Conservation (phyloP, 2,797 vertebrate species). For the Characodon lateralis region DNA sequence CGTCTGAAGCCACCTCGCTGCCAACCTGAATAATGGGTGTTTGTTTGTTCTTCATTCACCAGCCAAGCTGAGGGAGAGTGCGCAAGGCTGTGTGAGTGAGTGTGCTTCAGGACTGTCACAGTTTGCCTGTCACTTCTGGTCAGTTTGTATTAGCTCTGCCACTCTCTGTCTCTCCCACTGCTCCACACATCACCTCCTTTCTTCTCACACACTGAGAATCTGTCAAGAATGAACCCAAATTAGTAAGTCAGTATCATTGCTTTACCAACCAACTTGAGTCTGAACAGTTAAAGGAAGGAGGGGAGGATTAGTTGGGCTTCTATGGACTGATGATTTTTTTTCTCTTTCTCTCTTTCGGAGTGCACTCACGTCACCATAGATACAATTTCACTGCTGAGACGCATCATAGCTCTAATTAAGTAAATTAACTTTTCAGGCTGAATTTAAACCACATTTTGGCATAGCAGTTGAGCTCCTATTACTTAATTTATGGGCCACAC, state of each 20-base stretch:
- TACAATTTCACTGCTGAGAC: background rate
- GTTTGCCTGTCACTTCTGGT: slow-evolving; percentile 67
- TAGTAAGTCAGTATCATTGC: slow-evolving; percentile 24
- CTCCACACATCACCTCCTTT: slow-evolving; percentile 53
- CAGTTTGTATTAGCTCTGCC: slow-evolving; percentile 61
- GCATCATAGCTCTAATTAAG: background rate
- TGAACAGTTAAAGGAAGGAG: slow-evolving; percentile 11
- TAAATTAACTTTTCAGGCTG: background rate
- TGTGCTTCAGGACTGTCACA: slow-evolving; percentile 50
- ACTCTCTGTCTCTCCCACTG: slow-evolving; percentile 53
- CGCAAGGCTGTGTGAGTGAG: slow-evolving; percentile 19
- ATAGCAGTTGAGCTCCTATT: background rate
- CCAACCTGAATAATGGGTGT: slow-evolving; percentile 48
- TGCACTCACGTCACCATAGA: slow-evolving; percentile 15
- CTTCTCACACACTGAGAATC: slow-evolving; percentile 34
- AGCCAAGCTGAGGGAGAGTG: slow-evolving; percentile 34
- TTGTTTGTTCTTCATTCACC: slow-evolving; percentile 30
- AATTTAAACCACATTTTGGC: background rate
- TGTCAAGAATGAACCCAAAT: slow-evolving; percentile 40
- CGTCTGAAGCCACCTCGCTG: slow-evolving; percentile 47
- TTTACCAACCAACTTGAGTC: slow-evolving; percentile 20
- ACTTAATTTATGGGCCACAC: background rate
- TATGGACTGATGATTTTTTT: slow-evolving; percentile 20
- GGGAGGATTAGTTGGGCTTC: slow-evolving; percentile 28
- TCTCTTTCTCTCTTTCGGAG: no score